Evolutionary conservation across 2,113 vertebrate species (phyloP).

Genomic region (Dipodomys stephensi): DNA sequence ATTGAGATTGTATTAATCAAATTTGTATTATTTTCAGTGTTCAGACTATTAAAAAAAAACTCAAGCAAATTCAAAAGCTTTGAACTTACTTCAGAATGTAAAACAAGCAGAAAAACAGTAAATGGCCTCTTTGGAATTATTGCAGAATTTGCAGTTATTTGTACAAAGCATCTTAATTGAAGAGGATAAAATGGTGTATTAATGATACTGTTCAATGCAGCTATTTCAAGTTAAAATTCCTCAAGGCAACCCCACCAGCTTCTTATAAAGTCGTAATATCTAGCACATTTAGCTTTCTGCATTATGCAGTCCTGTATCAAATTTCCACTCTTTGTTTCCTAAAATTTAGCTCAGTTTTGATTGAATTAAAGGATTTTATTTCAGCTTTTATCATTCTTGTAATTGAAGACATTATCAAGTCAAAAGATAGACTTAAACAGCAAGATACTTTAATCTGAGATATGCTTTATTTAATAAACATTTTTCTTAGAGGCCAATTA

Average conservation of each 20-base stretch:
- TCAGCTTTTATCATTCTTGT: constrained; percentile 87
- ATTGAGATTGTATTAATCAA: constrained; percentile 84
- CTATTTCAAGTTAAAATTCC: constrained; percentile 84
- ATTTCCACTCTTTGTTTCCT: constrained; percentile 83
- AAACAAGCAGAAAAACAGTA: constrained; percentile 82
- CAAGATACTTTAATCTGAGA: constrained; percentile 83
- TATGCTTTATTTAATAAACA: constrained; percentile 83
- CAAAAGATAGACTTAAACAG: constrained; percentile 82
- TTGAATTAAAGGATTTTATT: constrained; percentile 88
- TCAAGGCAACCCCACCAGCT: constrained; percentile 79
- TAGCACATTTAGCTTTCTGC: constrained; percentile 85
- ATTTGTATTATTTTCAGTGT: constrained; percentile 85
- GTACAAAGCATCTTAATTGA: constrained; percentile 82
- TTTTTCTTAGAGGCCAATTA: constrained; percentile 78
- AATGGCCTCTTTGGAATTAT: constrained; percentile 83
- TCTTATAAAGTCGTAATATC: constrained; percentile 83
- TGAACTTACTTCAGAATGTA: constrained; percentile 86
- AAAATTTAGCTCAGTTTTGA: constrained; percentile 85
- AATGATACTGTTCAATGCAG: constrained; percentile 81
- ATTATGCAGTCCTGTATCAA: constrained; percentile 81
- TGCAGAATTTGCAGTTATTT: constrained; percentile 77
- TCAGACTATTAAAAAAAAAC: constrained; percentile 79
- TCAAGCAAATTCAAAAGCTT: constrained; percentile 81
- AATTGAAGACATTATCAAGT: constrained; percentile 86
- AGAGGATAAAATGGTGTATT: constrained; percentile 82